Base-by-base conservation (phyloP, 1,140 invertebrate genomes). In the Conus betulinus region DNA sequence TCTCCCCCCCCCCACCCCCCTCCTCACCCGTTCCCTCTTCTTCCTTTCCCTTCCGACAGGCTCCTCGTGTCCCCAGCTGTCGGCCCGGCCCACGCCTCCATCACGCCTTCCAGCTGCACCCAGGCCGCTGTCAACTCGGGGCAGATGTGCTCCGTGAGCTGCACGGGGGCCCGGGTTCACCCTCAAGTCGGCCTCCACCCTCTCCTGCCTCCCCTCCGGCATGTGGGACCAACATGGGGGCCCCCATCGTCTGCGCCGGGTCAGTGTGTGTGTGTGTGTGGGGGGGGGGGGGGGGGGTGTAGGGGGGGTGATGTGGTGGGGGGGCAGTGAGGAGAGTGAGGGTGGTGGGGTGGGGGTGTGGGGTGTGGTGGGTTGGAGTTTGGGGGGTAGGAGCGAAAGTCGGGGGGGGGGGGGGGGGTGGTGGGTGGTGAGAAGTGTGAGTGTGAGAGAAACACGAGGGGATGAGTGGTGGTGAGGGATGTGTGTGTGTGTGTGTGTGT, bases 151-250 rank as follows among this genome's bases (percentile, higher is more conserved):
- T 55, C 85, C 85, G 71, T 87, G 52, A 55, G 71, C 51, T 87
- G 85, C 51, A 78, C 71, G 53, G 82, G 53, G 5, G n/a, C 51
- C 51, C 0, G 85, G 85, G 1, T 87, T 55, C 85, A 78, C 71
- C 53, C 85, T 87, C 85, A 78, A n/a, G 51, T n/a, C 85, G 15
- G 15, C n/a, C 5, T n/a, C 71, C 15, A 7, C 52, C 23, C 17
- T 87, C 20, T n/a, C 85, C 20, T 87, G 85, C 52, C 74, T 87
- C 20, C 85, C 85, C 17, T 78, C 71, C 3, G 85, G 85, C 23
- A 57, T 60, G 27, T 89, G 52, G 52, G 78, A 79, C 76, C 55
- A 82, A 86, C 76, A 67, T 52, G 15, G 76, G 81, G 3, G 67
- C 55, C n/a, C 82, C 55, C 51, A 79, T 60, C 15, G 39, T 60